Base-by-base conservation (phyloP, 1,140 invertebrate genomes). In the Penaeus chinensis region DNA sequence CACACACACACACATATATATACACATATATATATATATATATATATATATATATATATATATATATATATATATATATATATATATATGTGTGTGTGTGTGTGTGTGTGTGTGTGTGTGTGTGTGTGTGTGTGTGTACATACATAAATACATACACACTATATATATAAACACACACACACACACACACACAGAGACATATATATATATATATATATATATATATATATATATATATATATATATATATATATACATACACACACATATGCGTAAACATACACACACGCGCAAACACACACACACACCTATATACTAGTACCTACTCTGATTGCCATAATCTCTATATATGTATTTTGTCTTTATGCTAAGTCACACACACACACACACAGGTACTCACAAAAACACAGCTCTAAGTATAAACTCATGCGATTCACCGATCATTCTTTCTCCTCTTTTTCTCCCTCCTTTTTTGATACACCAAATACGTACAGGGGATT, bases 21-120 rank as follows among this genome's bases (percentile, higher is more conserved):
- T 71, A 71, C 27, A 71, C 27, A 71, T 71, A 71, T 71, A 71
- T 71, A 71, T 71, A 71, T 71, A 71, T 71, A 24, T 71, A 71
- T 71, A 71, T 71, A 71, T 71, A 71, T 71, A 32, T 74, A 74
- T 74, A 32, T 74, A 74, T 74, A 32, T 74, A 74, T 74, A 32
- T 74, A 74, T 74, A 32, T 74, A 32, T 74, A 3, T 74, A 32
- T 74, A 3, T 74, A 32, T 74, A 0, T 74, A 32, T 74, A 7
- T 74, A 32, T 74, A 2, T 74, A 32, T 74, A 24, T 74, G 37
- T 74, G 0, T 74, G 2, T 74, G n/a, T 74, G 2, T 74, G 10
- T 74, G 19, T 74, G 20, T 74, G 0, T 32, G 2, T 32, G 10
- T 32, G 10, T 32, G 71, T 32, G 7, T 76, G 4, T 42, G 5